A percentile compares a stretch with the other conserved stretches of the same genome.
These are phyloP conservation scores for Stegostoma tigrinum DNA, from an alignment of 2,113 vertebrate genomes.

Conservation along the genomic window DNA sequence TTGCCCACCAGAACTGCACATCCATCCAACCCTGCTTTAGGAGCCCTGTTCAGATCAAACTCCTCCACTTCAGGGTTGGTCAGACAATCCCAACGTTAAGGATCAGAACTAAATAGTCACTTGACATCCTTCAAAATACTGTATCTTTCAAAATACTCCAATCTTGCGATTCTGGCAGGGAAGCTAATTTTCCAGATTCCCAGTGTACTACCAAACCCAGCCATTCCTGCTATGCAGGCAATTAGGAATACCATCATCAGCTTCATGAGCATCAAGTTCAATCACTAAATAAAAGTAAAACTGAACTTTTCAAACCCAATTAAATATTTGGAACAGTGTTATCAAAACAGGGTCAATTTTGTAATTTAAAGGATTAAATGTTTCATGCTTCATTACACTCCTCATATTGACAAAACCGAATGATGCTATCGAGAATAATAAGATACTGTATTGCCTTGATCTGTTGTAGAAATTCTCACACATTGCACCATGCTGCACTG, in stretches of 20 bases:
- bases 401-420: neutral
- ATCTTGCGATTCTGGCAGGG: neutral
- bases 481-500: neutral
- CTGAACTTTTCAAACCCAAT: neutral
- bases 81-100: neutral
- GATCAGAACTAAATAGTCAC: neutral
- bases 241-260: neutral
- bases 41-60: neutral
- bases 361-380: neutral
- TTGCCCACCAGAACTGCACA: neutral
- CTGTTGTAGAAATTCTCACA: neutral
- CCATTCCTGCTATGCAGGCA: neutral
- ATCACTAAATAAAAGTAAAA: neutral
- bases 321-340: neutral
- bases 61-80: neutral
- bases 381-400: neutral
- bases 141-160: too few species aligned
- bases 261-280: neutral
- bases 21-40: neutral
- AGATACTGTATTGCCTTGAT: neutral
- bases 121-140: neutral
- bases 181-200: neutral
- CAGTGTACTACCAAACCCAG: neutral
- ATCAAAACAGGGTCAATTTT: neutral
- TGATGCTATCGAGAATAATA: neutral